phyloP scores from a whole-genome alignment of 2,888 invertebrate species.

The Neria commutata region DNA sequence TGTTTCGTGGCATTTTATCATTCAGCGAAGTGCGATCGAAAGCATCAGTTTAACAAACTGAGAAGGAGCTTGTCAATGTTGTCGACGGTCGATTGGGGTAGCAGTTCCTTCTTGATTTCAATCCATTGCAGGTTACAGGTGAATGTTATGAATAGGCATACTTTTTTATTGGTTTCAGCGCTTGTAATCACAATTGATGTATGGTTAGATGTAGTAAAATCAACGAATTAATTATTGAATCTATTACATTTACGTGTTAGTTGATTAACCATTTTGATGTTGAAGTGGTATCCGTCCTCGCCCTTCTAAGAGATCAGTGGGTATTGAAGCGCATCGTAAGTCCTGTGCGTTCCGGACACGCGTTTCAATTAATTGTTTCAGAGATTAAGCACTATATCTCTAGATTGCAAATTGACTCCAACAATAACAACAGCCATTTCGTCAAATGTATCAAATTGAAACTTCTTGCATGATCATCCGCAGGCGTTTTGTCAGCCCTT shows the following conservation, averaged over 20 bases:
- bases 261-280: conserved; percentile 5
- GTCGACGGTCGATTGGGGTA: not conserved
- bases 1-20: not conserved
- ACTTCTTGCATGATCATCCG: too few species aligned
- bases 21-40: not conserved
- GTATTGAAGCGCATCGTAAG: too few species aligned
- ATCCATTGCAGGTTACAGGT: conserved; percentile 1
- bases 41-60: not conserved
- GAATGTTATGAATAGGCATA: not conserved
- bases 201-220: conserved; percentile 5
- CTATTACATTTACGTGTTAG: not conserved
- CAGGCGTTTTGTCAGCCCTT: too few species aligned
- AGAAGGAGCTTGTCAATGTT: not conserved
- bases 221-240: conserved; percentile 5
- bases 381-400: too few species aligned
- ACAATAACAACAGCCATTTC: too few species aligned
- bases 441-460: too few species aligned
- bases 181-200: conserved; percentile 1
- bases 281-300: too few species aligned
- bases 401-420: too few species aligned
- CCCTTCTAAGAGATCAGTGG: too few species aligned
- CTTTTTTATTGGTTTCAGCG: conserved; percentile 1
- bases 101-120: conserved; percentile 5
- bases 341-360: too few species aligned
- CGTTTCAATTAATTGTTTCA: too few species aligned